These are phyloP conservation scores for Urosaurus nigricauda DNA, from an alignment of 2,797 vertebrate genomes.

Conservation along the genomic window DNA sequence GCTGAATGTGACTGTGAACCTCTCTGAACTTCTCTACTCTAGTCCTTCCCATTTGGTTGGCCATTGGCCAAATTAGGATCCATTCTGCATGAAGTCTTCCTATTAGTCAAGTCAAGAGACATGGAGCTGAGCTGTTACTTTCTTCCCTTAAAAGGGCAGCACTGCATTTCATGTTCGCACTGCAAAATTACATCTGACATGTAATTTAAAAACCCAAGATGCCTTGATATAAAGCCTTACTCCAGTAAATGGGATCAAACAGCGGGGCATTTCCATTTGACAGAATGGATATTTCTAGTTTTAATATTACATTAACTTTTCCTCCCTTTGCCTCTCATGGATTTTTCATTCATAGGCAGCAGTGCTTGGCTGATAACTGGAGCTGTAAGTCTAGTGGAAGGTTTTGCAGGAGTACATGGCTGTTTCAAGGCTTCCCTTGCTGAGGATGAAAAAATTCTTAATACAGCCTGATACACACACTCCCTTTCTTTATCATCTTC, in stretches of 20 bases:
- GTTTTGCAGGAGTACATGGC: slow-evolving; percentile 17
- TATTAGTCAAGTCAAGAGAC: slow-evolving; percentile 44
- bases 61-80: slow-evolving; percentile 28
- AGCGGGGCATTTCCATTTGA: slow-evolving; percentile 72
- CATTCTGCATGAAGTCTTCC: background rate
- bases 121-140: slow-evolving; percentile 30
- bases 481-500: slow-evolving; percentile 13
- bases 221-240: slow-evolving; percentile 72
- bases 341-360: slow-evolving; percentile 46
- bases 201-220: slow-evolving; percentile 75
- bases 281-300: slow-evolving; percentile 70
- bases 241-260: slow-evolving; percentile 78
- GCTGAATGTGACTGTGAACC: background rate
- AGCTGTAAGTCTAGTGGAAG: slow-evolving; percentile 32
- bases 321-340: slow-evolving; percentile 51
- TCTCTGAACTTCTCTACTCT: slow-evolving; percentile 26
- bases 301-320: slow-evolving; percentile 68
- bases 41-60: background rate
- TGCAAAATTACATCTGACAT: slow-evolving; percentile 74
- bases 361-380: slow-evolving; percentile 33
- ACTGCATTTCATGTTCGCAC: slow-evolving; percentile 51
- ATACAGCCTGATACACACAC: background rate
- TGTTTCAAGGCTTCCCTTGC: slow-evolving; percentile 35
- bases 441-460: slow-evolving; percentile 7
- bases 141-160: slow-evolving; percentile 56